Evolutionary conservation across 1,140 invertebrate species (phyloP).

Genomic region (Coelopa frigida): DNA sequence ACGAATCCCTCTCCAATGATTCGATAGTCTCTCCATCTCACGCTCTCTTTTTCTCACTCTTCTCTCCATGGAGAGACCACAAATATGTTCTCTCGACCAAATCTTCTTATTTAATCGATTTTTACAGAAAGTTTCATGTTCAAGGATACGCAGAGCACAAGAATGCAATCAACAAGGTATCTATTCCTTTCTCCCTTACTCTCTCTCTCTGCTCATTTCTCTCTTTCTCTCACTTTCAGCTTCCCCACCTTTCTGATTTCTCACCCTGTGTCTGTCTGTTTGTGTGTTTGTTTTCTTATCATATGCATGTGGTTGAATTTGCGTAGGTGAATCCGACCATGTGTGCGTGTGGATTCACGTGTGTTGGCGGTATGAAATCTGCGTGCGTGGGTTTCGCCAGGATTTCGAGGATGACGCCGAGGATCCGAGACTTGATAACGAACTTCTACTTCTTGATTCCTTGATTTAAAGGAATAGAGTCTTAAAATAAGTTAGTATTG

Average conservation of each 20-base stretch:
- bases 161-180: conserved; percentile 7
- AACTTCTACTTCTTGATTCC: neutral
- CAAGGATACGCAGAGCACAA: conserved; percentile 16
- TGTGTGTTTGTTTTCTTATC: neutral
- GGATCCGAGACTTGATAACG: neutral
- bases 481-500: too few species aligned
- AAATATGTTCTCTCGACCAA: neutral
- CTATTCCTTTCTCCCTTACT: neutral
- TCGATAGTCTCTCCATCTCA: neutral
- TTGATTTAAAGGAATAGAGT: neutral
- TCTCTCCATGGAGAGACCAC: neutral
- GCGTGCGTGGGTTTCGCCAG: neutral
- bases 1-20: neutral
- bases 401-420: neutral
- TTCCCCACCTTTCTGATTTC: neutral
- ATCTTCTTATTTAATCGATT: conserved; percentile 15
- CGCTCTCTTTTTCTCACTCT: neutral
- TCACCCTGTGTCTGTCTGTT: neutral
- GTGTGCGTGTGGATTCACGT: too few species aligned
- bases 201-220: neutral
- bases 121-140: conserved; percentile 17
- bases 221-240: neutral
- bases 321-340: too few species aligned
- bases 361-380: neutral
- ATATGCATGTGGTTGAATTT: conserved; percentile 2